Percentiles rank a stretch among this genome's conserved stretches.
Conservation (phyloP, 2,888 invertebrate genomes). For the Sarcophaga rosellei region DNA sequence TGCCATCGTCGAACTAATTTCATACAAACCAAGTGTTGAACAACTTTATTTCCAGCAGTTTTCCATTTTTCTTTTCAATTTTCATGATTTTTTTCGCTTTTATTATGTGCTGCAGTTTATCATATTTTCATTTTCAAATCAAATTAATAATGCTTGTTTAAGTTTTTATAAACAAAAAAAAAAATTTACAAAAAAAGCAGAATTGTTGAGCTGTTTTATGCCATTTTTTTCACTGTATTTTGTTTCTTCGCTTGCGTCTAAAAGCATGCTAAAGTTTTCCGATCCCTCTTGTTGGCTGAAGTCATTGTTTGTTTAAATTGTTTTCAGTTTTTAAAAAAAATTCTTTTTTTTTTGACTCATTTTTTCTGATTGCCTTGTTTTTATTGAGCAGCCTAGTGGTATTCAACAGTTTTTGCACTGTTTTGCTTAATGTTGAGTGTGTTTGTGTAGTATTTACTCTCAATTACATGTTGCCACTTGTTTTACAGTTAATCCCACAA, state of each 20-base stretch:
- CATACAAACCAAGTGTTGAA: slow-evolving; percentile 43
- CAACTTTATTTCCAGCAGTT: slow-evolving; percentile 30
- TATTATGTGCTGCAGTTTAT: background rate
- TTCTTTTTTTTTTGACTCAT: background rate
- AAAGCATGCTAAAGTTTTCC: slow-evolving; percentile 35
- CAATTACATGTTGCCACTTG: slow-evolving; percentile 22
- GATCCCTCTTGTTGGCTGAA: slow-evolving; percentile 6
- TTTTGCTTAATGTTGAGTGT: background rate
- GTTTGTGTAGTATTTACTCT: background rate
- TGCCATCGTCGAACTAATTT: slow-evolving; percentile 33
- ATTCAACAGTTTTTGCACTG: slow-evolving; percentile 55
- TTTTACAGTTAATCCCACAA: background rate
- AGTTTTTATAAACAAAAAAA: slow-evolving; percentile 25
- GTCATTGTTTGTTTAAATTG: slow-evolving; percentile 11
- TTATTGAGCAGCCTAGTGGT: slow-evolving; percentile 17
- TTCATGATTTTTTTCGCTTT: background rate
- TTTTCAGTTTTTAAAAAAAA: slow-evolving; percentile 1
- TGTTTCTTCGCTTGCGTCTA: slow-evolving; percentile 33
- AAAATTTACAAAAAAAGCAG: background rate
- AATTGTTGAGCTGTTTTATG: background rate
- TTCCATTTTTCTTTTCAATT: background rate
- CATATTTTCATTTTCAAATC: slow-evolving; percentile 48
- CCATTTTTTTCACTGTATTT: background rate
- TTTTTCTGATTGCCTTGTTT: background rate
- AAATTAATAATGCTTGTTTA: slow-evolving; percentile 50